These are phyloP conservation scores for Lutjanus argentimaculatus DNA, from an alignment of 2,797 vertebrate species.

Conservation along the genomic window DNA sequence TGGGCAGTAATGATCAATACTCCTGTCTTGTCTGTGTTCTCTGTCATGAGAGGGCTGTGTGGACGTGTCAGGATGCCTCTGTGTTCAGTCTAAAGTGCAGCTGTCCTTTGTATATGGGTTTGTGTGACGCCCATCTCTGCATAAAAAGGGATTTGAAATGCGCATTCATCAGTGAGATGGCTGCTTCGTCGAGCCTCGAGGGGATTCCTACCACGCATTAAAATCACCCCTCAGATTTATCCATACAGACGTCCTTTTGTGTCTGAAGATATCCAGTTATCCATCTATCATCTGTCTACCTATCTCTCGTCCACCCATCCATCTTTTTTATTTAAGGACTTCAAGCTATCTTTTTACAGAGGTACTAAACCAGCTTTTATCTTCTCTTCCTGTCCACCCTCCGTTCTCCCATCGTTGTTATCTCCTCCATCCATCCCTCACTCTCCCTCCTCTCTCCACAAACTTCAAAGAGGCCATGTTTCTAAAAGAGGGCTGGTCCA, in stretches of 20 bases:
- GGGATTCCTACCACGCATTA: slow-evolving; percentile 41
- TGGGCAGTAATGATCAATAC: slow-evolving; percentile 40
- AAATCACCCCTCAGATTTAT: slow-evolving; percentile 41
- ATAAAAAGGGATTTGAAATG: slow-evolving; percentile 78
- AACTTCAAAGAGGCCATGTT: slow-evolving; percentile 74
- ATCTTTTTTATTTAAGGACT: neutral
- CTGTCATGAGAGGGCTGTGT: neutral
- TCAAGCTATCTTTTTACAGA: slow-evolving; percentile 1
- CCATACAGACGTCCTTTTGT: neutral
- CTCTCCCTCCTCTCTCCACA: slow-evolving; percentile 20
- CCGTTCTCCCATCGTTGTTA: slow-evolving; percentile 18
- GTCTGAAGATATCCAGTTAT: slow-evolving; percentile 18
- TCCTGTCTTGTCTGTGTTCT: slow-evolving; percentile 12
- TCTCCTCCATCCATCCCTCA: slow-evolving; percentile 15
- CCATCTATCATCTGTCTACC: slow-evolving; percentile 5
- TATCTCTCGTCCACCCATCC: neutral
- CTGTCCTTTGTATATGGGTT: slow-evolving; percentile 31
- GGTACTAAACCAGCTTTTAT: slow-evolving; percentile 3
- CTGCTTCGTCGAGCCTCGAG: slow-evolving; percentile 41
- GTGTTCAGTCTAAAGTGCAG: slow-evolving; percentile 35
- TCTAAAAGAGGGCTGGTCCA: slow-evolving; percentile 59
- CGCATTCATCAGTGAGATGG: slow-evolving; percentile 72
- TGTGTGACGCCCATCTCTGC: slow-evolving; percentile 54
- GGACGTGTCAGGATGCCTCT: slow-evolving; percentile 21
- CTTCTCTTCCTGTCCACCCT: slow-evolving; percentile 5